These are phyloP conservation scores for Ptychodera flava DNA, from an alignment of 35 echinoderm and acorn worm genomes.

Conservation along the genomic window DNA sequence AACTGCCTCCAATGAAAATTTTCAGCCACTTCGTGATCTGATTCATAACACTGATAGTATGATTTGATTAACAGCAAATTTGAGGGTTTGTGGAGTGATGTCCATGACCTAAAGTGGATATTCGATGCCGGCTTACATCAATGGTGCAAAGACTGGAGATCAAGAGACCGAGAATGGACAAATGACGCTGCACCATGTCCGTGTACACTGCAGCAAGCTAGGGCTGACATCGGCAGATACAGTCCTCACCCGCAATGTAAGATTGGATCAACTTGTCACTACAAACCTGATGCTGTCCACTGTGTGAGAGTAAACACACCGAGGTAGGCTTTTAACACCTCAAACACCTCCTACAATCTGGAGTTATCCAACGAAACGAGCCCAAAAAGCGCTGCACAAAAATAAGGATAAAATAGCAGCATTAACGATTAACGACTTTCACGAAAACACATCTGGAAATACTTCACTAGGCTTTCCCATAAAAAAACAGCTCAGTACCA, in stretches of 20 bases:
- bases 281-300: conserved; percentile 11
- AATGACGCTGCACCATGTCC: not conserved
- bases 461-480: too few species aligned
- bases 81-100: not conserved
- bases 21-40: too few species aligned
- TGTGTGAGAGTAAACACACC: not conserved
- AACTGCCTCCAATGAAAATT: too few species aligned
- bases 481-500: too few species aligned
- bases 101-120: conserved; percentile 3
- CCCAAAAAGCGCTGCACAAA: too few species aligned
- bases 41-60: too few species aligned
- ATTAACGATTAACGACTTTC: too few species aligned
- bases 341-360: too few species aligned
- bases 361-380: too few species aligned
- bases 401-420: too few species aligned
- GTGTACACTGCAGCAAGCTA: not conserved
- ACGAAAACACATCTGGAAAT: too few species aligned
- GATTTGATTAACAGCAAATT: too few species aligned
- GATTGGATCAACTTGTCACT: not conserved
- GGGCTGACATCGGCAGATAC: not conserved
- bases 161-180: not conserved
- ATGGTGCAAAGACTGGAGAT: not conserved
- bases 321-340: conserved; percentile 3
- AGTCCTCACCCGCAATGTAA: conserved; percentile 15
- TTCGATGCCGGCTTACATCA: not conserved